Evolutionary conservation across 2,113 vertebrate genomes (phyloP).

Genomic region (Pholis gunnellus): DNA sequence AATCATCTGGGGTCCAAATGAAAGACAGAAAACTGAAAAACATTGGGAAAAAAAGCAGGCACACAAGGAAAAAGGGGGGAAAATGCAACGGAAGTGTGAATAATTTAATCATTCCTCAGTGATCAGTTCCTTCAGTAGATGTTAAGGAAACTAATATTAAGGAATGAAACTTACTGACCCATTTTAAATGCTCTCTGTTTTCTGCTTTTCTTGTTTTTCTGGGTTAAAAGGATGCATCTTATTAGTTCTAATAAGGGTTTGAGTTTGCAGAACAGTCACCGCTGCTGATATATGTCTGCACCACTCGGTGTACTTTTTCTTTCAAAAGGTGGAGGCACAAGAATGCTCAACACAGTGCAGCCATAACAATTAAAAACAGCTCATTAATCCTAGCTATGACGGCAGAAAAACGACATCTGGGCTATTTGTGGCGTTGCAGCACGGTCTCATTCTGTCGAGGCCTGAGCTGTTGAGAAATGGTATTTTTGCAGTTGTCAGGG

Average conservation of each 20-base stretch:
- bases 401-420: conserved; percentile 21
- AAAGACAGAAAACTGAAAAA: conserved; percentile 51
- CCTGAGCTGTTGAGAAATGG: not conserved
- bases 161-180: conserved; percentile 56
- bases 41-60: conserved; percentile 16
- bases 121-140: conserved; percentile 41
- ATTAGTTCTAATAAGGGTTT: not conserved
- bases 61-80: not conserved
- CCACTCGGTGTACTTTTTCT: not conserved
- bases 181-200: conserved; percentile 47
- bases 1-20: conserved; percentile 48
- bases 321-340: conserved; percentile 18
- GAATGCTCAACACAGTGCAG: not conserved
- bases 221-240: conserved; percentile 26
- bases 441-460: conserved; percentile 15
- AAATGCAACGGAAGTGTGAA: conserved; percentile 41
- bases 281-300: conserved; percentile 7
- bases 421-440: conserved; percentile 32
- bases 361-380: conserved; percentile 41
- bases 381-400: conserved; percentile 51
- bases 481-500: not conserved
- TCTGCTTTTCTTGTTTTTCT: conserved; percentile 5
- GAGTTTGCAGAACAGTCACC: conserved; percentile 10
- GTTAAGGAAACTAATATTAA: conserved; percentile 21
- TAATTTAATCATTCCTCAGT: conserved; percentile 61